Evolutionary conservation across 2,113 vertebrate species (phyloP), one percentile per base, ranked within the genome.

Genomic region (Asarcornis scutulata): DNA sequence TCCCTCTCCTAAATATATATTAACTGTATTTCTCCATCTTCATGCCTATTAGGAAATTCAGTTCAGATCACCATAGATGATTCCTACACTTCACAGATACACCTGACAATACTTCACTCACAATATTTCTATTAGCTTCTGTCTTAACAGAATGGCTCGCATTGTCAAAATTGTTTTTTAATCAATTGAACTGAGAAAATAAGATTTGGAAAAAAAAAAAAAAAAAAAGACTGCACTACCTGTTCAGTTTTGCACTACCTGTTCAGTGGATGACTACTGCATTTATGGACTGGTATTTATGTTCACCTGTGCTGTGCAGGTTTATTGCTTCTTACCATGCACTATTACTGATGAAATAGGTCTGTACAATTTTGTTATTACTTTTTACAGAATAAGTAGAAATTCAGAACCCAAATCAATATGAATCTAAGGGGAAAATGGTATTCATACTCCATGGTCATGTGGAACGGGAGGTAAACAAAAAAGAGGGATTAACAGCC

Each of bases 241-340:
- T 87, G 32, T 64, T 88, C 91, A 91, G 34, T 14, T 89, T 89
- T 56, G 13, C 60, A 55, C 55, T 34, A 11, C 13, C 66, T 87
- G 32, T 64, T 88, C 91, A 91, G 34, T 16, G 21, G 60, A 84
- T 88, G 71, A 86, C 75, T 82, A 79, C 22, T 80, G 59, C 69
- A 89, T 93, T 95, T 95, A 93, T 73, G 55, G 60, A 53, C 91
- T 89, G 90, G 44, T 83, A 71, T 89, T 95, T 95, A 78, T 62
- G 63, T n/a, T 97, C 50, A 79, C 53, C 72, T 96, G 38, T 53
- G 56, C 58, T 91, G 29, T 86, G 25, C 62, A 89, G 48, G 25
- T 86, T 97, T 94, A 91, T 90, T 95, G 80, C 31, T 59, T 77
- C 69, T 94, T 67, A 67, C 32, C 11, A 42, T 17, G 22, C 76